phyloP scores from a whole-genome alignment of 2,888 invertebrate species.

The Drosophila ezoana region DNA sequence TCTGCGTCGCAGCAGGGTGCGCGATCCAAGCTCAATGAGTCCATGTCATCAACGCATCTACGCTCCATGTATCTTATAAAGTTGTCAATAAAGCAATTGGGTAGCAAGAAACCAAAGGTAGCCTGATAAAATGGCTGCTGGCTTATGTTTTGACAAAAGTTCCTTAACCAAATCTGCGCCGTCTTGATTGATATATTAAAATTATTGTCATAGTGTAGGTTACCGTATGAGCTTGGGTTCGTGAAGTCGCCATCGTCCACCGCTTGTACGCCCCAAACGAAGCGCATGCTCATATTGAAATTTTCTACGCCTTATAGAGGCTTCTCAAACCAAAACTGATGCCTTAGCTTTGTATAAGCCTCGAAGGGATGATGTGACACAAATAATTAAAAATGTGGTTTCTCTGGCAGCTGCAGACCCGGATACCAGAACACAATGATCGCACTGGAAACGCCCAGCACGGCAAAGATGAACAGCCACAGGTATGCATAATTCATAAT shows the following conservation, averaged over 20 bases:
- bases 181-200: conserved; percentile 92
- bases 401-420: conserved; percentile 92
- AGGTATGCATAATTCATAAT: conserved; percentile 85
- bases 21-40: conserved; percentile 87
- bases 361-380: conserved; percentile 94
- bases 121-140: conserved; percentile 92
- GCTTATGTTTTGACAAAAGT: conserved; percentile 92
- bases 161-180: conserved; percentile 93
- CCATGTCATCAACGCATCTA: conserved; percentile 89
- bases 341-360: conserved; percentile 92
- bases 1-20: conserved; percentile 93
- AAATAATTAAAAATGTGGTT: conserved; percentile 94
- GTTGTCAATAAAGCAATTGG: conserved; percentile 96
- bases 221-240: conserved; percentile 92
- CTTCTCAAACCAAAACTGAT: conserved; percentile 91
- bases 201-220: conserved; percentile 90
- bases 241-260: conserved; percentile 94
- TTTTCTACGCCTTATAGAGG: conserved; percentile 81
- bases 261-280: conserved; percentile 96
- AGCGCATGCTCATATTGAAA: conserved; percentile 91
- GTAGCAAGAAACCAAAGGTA: conserved; percentile 90
- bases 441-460: conserved; percentile 88
- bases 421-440: conserved; percentile 93
- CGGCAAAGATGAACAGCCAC: conserved; percentile 87
- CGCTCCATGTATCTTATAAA: conserved; percentile 92